Percentiles rank a stretch among this genome's conserved stretches.
Evolutionary conservation across 2,797 vertebrate genomes (phyloP).

Genomic region (Cirrhinus mrigala): DNA sequence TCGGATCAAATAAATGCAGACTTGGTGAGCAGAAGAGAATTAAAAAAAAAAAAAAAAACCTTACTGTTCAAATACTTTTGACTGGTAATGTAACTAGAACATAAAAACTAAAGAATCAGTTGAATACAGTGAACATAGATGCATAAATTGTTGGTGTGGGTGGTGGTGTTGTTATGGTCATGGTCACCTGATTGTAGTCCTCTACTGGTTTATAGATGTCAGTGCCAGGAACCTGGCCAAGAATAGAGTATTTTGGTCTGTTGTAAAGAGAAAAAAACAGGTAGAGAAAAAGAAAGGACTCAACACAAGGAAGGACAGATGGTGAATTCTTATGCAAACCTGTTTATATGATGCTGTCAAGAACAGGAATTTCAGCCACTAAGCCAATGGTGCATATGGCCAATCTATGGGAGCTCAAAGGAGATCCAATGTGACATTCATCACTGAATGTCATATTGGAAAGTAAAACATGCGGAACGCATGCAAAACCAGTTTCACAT

Average conservation of each 20-base stretch:
- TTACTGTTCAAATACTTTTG: too few species aligned
- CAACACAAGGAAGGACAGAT: not conserved
- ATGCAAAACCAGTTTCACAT: not conserved
- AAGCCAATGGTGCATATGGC: conserved; percentile 1
- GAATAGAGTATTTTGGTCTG: conserved; percentile 90
- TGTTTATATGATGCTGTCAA: not conserved
- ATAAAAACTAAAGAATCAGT: not conserved
- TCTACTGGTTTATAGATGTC: conserved; percentile 89
- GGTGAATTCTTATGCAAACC: not conserved
- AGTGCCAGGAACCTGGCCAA: conserved; percentile 86
- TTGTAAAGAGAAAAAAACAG: conserved; percentile 50
- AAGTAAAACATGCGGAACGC: not conserved
- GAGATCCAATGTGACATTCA: not conserved
- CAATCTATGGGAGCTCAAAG: not conserved
- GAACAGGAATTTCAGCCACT: not conserved
- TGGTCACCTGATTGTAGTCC: conserved; percentile 84
- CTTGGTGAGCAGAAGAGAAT: too few species aligned
- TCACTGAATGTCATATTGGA: too few species aligned
- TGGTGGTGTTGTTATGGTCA: not conserved
- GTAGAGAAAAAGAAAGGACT: not conserved
- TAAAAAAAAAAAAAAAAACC: too few species aligned
- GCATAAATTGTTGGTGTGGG: not conserved
- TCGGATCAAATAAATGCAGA: too few species aligned
- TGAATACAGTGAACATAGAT: not conserved
- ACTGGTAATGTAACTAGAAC: not conserved